Conservation (phyloP, 2,888 invertebrate species). For the Phrixothrix hirtus region DNA sequence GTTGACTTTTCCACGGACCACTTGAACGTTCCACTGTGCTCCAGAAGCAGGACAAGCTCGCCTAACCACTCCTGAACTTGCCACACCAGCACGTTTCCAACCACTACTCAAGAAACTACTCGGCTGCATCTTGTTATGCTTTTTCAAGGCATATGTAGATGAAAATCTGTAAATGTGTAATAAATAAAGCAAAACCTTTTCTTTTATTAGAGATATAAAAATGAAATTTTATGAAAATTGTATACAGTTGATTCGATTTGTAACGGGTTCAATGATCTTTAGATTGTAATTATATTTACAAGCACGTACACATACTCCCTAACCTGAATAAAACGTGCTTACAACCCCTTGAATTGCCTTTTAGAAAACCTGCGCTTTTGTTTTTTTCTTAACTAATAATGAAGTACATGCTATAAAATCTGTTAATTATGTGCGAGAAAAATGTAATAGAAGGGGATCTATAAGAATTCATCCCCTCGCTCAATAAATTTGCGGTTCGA, state of each 20-base stretch:
- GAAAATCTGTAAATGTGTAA: background rate
- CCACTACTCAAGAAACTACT: conserved; percentile 54
- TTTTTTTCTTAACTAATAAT: conserved; percentile 1
- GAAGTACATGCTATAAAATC: background rate
- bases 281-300: conserved; percentile 8
- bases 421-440: background rate
- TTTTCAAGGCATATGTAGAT: background rate
- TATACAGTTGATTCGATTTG: too few relatives aligned
- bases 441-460: background rate
- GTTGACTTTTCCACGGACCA: conserved; percentile 85
- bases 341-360: conserved; percentile 2
- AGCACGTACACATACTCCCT: conserved; percentile 14
- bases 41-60: conserved; percentile 78
- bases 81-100: conserved; percentile 53
- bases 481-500: too few relatives aligned
- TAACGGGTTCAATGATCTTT: background rate
- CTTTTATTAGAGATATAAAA: too few relatives aligned
- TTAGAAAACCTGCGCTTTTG: conserved; percentile 7
- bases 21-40: conserved; percentile 84
- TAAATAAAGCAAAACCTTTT: background rate
- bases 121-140: conserved; percentile 42
- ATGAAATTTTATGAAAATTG: too few relatives aligned
- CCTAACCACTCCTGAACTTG: conserved; percentile 59
- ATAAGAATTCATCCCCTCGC: too few relatives aligned
- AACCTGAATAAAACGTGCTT: conserved; percentile 2